phyloP scores from a whole-genome alignment of 2,888 invertebrate species.

The Stenodera caucasica region DNA sequence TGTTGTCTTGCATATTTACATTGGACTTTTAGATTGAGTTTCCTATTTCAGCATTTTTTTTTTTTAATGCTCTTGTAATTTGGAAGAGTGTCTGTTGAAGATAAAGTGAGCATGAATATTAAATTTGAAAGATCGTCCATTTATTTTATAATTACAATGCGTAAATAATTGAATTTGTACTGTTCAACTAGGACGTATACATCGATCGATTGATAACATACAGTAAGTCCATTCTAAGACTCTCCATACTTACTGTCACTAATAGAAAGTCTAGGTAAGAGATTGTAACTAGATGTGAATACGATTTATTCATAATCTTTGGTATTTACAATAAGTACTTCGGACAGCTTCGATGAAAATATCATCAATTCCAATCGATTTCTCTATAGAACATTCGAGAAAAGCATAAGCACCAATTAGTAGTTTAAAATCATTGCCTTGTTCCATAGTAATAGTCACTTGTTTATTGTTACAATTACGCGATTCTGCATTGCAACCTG shows the following conservation, averaged over 20 bases:
- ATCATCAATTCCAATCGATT: slow-evolving; percentile 36
- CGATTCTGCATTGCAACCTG: slow-evolving; percentile 36
- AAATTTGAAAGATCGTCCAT: no score
- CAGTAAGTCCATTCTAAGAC: no score
- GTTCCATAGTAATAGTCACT: slow-evolving; percentile 29
- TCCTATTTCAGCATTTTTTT: neutral
- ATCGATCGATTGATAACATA: no score
- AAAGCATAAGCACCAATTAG: slow-evolving; percentile 38
- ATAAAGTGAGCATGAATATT: neutral
- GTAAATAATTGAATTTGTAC: no score
- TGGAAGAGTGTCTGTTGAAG: neutral
- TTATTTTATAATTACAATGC: no score
- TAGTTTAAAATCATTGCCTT: slow-evolving; percentile 38
- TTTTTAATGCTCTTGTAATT: neutral
- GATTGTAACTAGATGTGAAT: no score
- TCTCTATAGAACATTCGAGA: slow-evolving; percentile 41
- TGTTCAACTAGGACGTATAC: no score
- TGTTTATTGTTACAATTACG: slow-evolving; percentile 11
- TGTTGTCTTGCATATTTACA: neutral
- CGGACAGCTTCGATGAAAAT: slow-evolving; percentile 41
- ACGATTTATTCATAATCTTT: neutral
- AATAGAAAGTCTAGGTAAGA: no score
- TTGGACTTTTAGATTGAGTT: neutral
- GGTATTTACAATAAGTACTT: slow-evolving; percentile 27
- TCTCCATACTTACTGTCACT: no score